Percentiles rank a stretch among this genome's conserved stretches.
phyloP scores from a whole-genome alignment of 2,113 vertebrate species.

The Aegithalos caudatus region DNA sequence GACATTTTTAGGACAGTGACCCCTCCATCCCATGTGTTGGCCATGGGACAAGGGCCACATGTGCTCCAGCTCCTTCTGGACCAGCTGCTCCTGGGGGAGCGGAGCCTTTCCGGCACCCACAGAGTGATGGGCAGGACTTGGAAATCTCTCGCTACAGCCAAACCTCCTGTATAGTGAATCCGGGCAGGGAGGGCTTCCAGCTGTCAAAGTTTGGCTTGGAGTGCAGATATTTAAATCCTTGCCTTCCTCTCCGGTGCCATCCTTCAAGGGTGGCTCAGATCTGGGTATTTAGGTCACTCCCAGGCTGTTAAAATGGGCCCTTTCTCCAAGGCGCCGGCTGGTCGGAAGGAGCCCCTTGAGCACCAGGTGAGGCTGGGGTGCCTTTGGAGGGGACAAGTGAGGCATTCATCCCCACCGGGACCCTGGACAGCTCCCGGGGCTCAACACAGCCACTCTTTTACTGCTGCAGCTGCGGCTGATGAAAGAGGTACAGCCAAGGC shows the following conservation, averaged over 20 bases:
- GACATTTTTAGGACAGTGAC: accelerated
- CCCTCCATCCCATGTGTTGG: accelerated
- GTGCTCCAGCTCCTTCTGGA: background rate
- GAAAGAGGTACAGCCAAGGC: slow-evolving; percentile 52
- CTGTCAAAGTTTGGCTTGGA: slow-evolving; percentile 18
- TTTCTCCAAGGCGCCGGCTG: slow-evolving; percentile 43
- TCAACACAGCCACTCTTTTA: slow-evolving; percentile 43
- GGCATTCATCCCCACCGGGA: slow-evolving; percentile 12
- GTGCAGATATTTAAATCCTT: background rate
- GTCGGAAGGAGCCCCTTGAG: slow-evolving; percentile 36
- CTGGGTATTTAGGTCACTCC: slow-evolving; percentile 22
- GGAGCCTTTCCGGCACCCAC: background rate
- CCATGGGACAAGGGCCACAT: accelerated
- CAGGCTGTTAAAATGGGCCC: background rate
- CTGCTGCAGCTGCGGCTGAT: slow-evolving; percentile 61
- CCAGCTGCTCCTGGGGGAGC: background rate
- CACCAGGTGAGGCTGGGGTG: slow-evolving; percentile 51
- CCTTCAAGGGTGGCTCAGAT: slow-evolving; percentile 25
- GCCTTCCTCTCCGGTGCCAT: background rate
- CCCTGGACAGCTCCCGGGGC: background rate
- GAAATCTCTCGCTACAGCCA: background rate
- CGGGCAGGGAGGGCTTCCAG: background rate
- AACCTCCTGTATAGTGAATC: background rate
- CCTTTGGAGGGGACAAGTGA: background rate
- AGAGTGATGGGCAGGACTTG: background rate